These are phyloP conservation scores for Pangasianodon hypophthalmus DNA, from an alignment of 2,113 vertebrate species.

Conservation along the genomic window DNA sequence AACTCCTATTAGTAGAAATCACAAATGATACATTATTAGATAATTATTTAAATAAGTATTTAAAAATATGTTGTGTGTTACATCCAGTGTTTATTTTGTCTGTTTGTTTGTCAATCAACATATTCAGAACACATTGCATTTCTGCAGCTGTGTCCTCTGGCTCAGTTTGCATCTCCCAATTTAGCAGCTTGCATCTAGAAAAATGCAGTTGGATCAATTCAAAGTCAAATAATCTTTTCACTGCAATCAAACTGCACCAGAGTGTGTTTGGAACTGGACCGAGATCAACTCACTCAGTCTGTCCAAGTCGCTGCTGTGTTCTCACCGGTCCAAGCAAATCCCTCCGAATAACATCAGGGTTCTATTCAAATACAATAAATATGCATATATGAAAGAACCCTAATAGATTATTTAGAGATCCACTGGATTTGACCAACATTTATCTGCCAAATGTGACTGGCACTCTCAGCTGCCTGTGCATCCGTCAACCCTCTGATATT, in stretches of 20 bases:
- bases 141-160: background rate
- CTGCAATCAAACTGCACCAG: background rate
- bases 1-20: background rate
- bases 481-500: background rate
- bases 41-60: background rate
- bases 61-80: background rate
- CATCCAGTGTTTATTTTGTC: background rate
- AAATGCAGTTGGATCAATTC: background rate
- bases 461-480: background rate
- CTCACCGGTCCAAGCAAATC: background rate
- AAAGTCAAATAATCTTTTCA: background rate
- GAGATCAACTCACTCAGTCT: background rate
- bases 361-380: background rate
- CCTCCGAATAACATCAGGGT: background rate
- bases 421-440: background rate
- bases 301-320: background rate
- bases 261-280: background rate
- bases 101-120: background rate
- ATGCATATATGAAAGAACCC: background rate
- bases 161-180: background rate
- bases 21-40: background rate
- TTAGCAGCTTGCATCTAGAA: background rate
- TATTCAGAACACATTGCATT: background rate
- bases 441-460: background rate
- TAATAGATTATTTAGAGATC: no score